Evolutionary conservation across 2,888 invertebrate genomes (phyloP).

Genomic region (Drosophila mettleri): DNA sequence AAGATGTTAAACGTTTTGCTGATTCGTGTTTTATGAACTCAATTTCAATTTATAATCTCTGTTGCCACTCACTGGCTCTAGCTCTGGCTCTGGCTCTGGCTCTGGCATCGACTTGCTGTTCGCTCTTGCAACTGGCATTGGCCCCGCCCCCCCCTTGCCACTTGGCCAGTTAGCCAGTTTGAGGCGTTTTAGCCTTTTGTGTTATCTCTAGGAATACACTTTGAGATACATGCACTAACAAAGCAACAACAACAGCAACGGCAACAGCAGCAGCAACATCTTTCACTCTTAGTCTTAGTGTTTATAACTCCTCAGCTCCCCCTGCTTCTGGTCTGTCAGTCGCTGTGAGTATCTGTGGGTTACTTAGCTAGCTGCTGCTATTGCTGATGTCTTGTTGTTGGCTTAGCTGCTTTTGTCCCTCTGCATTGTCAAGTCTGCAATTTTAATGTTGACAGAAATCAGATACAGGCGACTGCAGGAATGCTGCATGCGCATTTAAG

Average conservation of each 20-base stretch:
- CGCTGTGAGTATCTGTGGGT: conserved; percentile 68
- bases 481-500: conserved; percentile 80
- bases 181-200: conserved; percentile 78
- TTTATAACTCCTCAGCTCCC: background rate
- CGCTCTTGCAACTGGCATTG: conserved; percentile 12
- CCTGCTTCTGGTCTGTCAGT: conserved; percentile 52
- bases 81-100: conserved; percentile 40
- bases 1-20: conserved; percentile 83
- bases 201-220: conserved; percentile 74
- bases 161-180: conserved; percentile 43
- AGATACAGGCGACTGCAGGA: conserved; percentile 74
- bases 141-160: conserved; percentile 1
- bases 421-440: conserved; percentile 77
- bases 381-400: conserved; percentile 18
- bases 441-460: conserved; percentile 82
- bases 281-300: conserved; percentile 21
- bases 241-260: conserved; percentile 30
- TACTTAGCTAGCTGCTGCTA: conserved; percentile 69
- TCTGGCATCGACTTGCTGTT: conserved; percentile 22
- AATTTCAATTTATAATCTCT: conserved; percentile 83
- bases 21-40: conserved; percentile 84
- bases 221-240: conserved; percentile 66
- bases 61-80: conserved; percentile 75
- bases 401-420: conserved; percentile 33
- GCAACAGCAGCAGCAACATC: conserved; percentile 8